Base-by-base conservation (phyloP, 2,113 vertebrate species). In the Hemichromis elongatus region DNA sequence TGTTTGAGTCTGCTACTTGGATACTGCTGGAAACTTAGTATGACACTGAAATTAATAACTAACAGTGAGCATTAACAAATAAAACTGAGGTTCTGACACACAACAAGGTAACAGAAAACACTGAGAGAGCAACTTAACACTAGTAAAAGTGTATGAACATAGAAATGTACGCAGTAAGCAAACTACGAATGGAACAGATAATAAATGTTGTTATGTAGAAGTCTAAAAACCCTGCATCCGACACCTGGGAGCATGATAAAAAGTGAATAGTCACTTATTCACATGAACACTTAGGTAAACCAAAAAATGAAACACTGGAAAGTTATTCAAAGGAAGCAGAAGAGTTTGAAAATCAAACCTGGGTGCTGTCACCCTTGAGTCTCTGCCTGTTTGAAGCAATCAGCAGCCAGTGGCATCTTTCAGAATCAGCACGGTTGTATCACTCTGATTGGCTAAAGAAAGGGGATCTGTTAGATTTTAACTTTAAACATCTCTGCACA, bases 401-500 rank as follows among this genome's bases (percentile, higher is more conserved):
- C 5, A 75, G 53, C 56, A 77, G 84, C 56, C 77, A 1, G 35
- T 63, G 82, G 83, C 84, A 77, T 84, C 66, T 66, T 63, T 52
- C 61, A 66, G 61, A 86, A 83, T 92, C 88, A 80, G 73, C 78
- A 68, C 33, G 14, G 54, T 61, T 86, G 79, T 70, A 70, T 68
- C 63, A 30, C 77, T 57, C 24, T 86, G 90, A 92, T 68, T 90
- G 81, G 77, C 80, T 85, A 66, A 85, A 83, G 40, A 85, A 47
- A 84, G 52, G 66, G 78, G 55, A 91, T 88, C 59, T 61, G 11
- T 21, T 21, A 84, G 88, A 90, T 89, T 89, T 86, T 79, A 89
- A 89, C 89, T 86, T 88, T 82, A 85, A 91, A 91, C 88, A 88
- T 85, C 87, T 90, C 83, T 90, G 40, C 89, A 54, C 16, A 59